These are phyloP conservation scores for Brachyopa scutellaris DNA, from an alignment of 2,888 invertebrate genomes.

Conservation along the genomic window DNA sequence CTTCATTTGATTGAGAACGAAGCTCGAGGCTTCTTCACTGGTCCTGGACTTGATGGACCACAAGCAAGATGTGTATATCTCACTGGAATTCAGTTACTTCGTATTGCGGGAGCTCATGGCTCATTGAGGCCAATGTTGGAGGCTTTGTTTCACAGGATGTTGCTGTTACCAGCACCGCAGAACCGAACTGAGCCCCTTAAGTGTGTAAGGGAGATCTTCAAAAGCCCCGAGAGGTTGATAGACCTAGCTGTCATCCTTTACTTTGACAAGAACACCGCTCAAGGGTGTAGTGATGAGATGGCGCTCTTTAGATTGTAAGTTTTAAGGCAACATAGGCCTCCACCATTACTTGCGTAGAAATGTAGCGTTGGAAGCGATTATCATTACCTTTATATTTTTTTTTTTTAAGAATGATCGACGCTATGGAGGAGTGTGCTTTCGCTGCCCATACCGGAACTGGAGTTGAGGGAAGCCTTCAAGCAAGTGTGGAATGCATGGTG, in stretches of 20 bases:
- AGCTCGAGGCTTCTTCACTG: conserved; percentile 81
- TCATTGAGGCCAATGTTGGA: conserved; percentile 95
- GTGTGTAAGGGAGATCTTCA: conserved; percentile 89
- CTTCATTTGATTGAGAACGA: conserved; percentile 82
- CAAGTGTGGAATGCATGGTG: conserved; percentile 92
- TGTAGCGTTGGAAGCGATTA: background rate
- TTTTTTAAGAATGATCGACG: conserved; percentile 90
- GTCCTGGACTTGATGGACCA: conserved; percentile 87
- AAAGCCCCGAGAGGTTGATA: conserved; percentile 89
- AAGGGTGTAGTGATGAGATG: conserved; percentile 89
- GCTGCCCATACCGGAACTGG: conserved; percentile 85
- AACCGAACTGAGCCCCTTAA: conserved; percentile 93
- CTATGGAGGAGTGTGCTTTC: conserved; percentile 95
- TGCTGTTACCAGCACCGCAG: conserved; percentile 92
- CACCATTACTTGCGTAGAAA: too few relatives aligned
- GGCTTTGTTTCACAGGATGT: conserved; percentile 95
- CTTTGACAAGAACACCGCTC: conserved; percentile 86
- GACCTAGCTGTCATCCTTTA: conserved; percentile 85
- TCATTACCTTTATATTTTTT: too few relatives aligned
- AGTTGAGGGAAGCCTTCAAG: conserved; percentile 89
- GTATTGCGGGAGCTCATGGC: conserved; percentile 93
- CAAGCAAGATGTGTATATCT: conserved; percentile 94
- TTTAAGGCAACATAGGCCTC: too few relatives aligned
- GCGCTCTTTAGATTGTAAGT: conserved; percentile 90
- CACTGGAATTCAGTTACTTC: conserved; percentile 93